phyloP scores from a whole-genome alignment of 2,113 vertebrate genomes.

The Centrocercus urophasianus region DNA sequence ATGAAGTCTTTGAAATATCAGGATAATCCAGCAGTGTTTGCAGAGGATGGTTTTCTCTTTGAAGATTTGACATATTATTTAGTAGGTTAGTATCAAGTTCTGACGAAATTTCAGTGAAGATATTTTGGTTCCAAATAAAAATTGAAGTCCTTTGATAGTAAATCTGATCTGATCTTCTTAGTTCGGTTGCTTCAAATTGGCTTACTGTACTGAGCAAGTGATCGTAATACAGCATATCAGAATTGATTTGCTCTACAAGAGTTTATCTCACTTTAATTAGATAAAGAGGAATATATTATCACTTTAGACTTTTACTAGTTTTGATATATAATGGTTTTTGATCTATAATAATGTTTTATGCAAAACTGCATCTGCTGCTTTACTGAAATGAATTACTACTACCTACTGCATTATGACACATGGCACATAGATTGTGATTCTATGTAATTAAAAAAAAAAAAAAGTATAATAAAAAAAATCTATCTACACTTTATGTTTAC shows the following conservation, averaged over 20 bases:
- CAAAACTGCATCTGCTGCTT: constrained; percentile 32
- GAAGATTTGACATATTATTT: constrained; percentile 25
- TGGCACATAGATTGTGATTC: not conserved
- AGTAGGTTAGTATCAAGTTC: not conserved
- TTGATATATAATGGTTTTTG: constrained; percentile 11
- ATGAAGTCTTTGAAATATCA: constrained; percentile 34
- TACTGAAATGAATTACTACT: constrained; percentile 27
- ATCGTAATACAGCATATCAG: not conserved
- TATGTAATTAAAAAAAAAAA: constrained; percentile 15
- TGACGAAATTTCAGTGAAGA: constrained; percentile 41
- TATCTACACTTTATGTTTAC: constrained; percentile 36
- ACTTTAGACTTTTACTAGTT: constrained; percentile 22
- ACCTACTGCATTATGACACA: not conserved
- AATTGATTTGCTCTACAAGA: constrained; percentile 25
- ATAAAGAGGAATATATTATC: not conserved
- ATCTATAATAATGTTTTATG: constrained; percentile 19
- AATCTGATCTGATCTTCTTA: constrained; percentile 21
- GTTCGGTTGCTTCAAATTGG: constrained; percentile 14
- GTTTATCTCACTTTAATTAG: constrained; percentile 43
- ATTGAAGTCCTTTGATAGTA: constrained; percentile 38
- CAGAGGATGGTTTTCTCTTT: constrained; percentile 28
- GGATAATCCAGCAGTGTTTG: constrained; percentile 4
- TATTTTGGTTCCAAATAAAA: constrained; percentile 34
- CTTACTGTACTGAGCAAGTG: constrained; percentile 22
- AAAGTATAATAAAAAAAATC: constrained; percentile 18